Base-by-base conservation (phyloP, 2,797 vertebrate species). In the Leptodactylus fallax region DNA sequence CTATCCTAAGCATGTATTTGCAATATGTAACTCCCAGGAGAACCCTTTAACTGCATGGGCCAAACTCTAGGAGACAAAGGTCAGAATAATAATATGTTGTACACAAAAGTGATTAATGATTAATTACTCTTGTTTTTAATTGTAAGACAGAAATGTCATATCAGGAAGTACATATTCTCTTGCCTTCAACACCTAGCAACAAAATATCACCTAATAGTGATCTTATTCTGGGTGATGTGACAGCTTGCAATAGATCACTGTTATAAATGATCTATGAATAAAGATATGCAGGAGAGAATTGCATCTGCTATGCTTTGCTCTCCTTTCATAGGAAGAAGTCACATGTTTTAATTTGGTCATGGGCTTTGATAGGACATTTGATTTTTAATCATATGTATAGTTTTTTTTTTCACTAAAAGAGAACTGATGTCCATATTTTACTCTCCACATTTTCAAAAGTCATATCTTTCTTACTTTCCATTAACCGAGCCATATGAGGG, bases 191-290 rank as follows among this genome's bases (percentile, higher is more conserved):
- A 47, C 16, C 69, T 47, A 45, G 69, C 14, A 72, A 69, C 16
- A 72, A 19, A 72, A 45, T 19, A 72, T 72, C 36, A 72, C 69
- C 36, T 72, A 72, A 72, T 72, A 72, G 27, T 47, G 69, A 47
- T 47, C 69, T 72, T 45, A 47, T 72, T 72, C 69, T 72, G 69
- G 69, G 17, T 72, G 76, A 51, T 23, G 10, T 55, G 53, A 55
- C 76, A 78, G 76, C 19, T 7, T 51, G 76, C 49, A 51, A 78
- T 78, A 78, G 10, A 78, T 51, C 53, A 53, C 23, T 53, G 47
- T 51, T 55, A 55, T 55, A 51, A 23, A 78, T 78, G 76, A 51
- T n/a, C 76, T 51, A 72, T 45, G 69, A 72, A 72, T 45, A 16
- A 72, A 72, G 36, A 45, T 19, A 72, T 72, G 36, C 7, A 67